Evolutionary conservation across 1,140 invertebrate genomes (phyloP), one percentile per base, ranked within the genome.

Genomic region (Drosophila nebulosa): DNA sequence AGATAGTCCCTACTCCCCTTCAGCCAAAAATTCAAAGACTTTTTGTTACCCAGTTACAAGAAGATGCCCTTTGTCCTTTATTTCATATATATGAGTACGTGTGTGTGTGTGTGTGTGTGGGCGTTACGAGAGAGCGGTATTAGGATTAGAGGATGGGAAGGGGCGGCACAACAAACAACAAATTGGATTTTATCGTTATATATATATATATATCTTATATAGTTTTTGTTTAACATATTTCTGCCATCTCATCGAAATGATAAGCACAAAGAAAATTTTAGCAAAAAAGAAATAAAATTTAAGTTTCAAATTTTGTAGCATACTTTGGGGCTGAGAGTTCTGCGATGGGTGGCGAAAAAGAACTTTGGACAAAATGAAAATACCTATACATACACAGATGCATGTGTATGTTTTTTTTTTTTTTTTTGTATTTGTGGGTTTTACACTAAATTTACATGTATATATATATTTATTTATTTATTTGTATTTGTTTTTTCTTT

Each of bases 151-250:
- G n/a, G 42, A 18, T 3, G 30, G 30, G 30, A 2, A 10, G 30
- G 30, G 10, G 10, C 1, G 30, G 30, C 52, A 70, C 32, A 74
- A 51, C 35, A 46, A 60, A 35, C 24, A 60, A 56, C 71, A 56
- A 56, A 56, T 56, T 57, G 27, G 71, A 74, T 74, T 74, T 74
- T 74, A 74, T 74, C 71, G 66, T 51, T 64, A 64, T 74, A 71
- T 74, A 46, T 46, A 46, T 21, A 46, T 46, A 46, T 46, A 46
- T 46, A 46, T 46, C 68, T 72, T 74, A 74, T 68, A 74, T 74
- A 67, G 74, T 74, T 74, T 21, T 55, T 74, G 70, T 32, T 61
- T 74, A 21, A 46, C 39, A 46, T 46, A n/a, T 60, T 74, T 57
- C 63, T 67, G 71, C 71, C 30, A 55, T 64, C 71, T 74, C 71